Base-by-base conservation (phyloP, 2,888 invertebrate genomes). In the Euzophera pinguis region DNA sequence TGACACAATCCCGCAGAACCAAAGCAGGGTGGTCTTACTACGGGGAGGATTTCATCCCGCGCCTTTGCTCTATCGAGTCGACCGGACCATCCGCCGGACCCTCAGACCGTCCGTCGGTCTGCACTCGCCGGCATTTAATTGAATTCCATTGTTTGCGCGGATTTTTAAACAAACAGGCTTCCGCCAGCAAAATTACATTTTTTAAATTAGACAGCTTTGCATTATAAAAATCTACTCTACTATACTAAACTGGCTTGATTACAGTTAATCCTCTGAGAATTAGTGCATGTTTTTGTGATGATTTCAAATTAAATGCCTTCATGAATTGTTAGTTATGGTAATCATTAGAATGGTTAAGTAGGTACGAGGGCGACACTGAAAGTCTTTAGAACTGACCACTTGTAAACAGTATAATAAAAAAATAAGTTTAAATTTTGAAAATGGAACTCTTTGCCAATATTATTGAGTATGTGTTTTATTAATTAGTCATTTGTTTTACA, bases 81-180 rank as follows among this genome's bases (percentile, higher is more conserved):
- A 38, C 16, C 39, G 9, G 16, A 9, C 39, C 39, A 16, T 13
- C n/a, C 13, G 38, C 39, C 48, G 37, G 50, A 12, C 49, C 41
- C 10, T 12, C 39, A 8, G 39, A 8, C 39, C 39, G 39, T 22
- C 22, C 39, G 39, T 10, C 39, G 37, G 32, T 29, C 39, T 57
- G 49, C 54, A 55, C 54, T 53, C 54, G 54, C 45, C 67, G 51
- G 56, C 61, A 56, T 67, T 64, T 66, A 66, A 69, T 69, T 68
- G 67, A 64, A 69, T 70, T 63, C 60, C 63, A 66, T 68, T 69
- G 67, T 69, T 66, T 63, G 59, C 60, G 27, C 47, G 52, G 48
- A 55, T 55, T 60, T 60, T 61, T 60, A 58, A 55, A 63, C 61
- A 63, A 61, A 65, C 60, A 64, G 60, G 57, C 57, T 53, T 50